Evolutionary conservation across 1,140 invertebrate genomes (phyloP), one percentile per base, ranked within the genome.

Genomic region (Augochlora pura): DNA sequence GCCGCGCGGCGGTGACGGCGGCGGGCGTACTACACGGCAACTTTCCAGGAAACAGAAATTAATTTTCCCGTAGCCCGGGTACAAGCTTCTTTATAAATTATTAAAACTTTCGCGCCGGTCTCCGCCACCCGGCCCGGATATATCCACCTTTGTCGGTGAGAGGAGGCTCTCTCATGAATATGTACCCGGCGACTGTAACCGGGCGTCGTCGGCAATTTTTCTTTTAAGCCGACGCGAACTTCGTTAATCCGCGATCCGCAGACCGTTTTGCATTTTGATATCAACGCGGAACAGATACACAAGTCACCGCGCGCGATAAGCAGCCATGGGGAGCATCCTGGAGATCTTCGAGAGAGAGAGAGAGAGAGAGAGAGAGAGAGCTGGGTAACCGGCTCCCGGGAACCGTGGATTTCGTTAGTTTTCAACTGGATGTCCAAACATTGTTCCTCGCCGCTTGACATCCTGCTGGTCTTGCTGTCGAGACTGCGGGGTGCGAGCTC

Each of bases 41-140:
- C 77, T 79, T 74, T 74, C 71, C 63, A 54, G 54, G 65, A 59
- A 69, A 69, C 46, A 69, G 78, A 80, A 80, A 80, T 80, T 80
- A 80, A 80, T 77, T 80, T 80, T 76, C 73, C 23, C 57, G 57
- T 14, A 25, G 39, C 9, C 14, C 8, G 27, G 60, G n/a, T 75
- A 42, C 39, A 62, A 74, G 74, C 59, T 81, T 77, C 79, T 81
- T 81, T 81, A 77, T 81, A 81, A 81, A 81, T 81, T 77, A 77
- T 77, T 69, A 70, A 81, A 81, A 81, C 60, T 77, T 81, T 77
- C 60, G 79, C 66, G 79, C 73, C 59, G 46, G 49, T 7, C 74
- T 57, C 27, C 49, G 9, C 38, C 49, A 14, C 38, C 14, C 10
- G 59, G 59, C 54, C 10, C 12, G 66, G 25, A 68, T 69, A 68